Base-by-base conservation (phyloP, 2,888 invertebrate species). In the Brenthis daphne region DNA sequence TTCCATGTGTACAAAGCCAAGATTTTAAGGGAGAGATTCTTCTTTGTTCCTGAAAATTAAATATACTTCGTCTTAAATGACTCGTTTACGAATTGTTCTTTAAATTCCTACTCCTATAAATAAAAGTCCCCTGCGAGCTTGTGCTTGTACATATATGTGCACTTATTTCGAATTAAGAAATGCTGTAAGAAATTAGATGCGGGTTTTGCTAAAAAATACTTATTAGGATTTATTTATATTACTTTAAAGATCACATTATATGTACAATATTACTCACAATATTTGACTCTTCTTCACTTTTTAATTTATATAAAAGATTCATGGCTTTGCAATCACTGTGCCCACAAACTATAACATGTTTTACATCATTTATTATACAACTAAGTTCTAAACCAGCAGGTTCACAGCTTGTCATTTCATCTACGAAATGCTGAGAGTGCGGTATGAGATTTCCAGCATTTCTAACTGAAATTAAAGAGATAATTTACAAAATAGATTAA, bases 291-390 rank as follows among this genome's bases (percentile, higher is more conserved):
- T 97, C 95, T 75, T 95, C 95, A 88, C 96, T 96, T 80, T 95
- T 95, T 67, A 99, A 88, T 79, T 96, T 95, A 84, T 98, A 97
- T 2, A 99, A 92, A 68, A 98, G 94, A 93, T 98, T 98, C 96
- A 99, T 99, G 3, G 99, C 99, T 94, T 99, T 99, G 86, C 99
- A 99, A 85, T 99, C 99, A 72, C 99, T 98, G 85, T 99, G 99
- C 0, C 99, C 99, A 83, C 99, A 99, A 3, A 99, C 98, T 73
- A 99, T 97, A 54, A 99, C 95, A 82, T 99, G 98, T 71, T 96
- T 94, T 74, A 99, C 97, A 77, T 97, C 95, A 83, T 98, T 98
- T 54, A 98, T 94, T 24, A 98, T 95, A 85, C 99, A 99, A 33
- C 98, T 98, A 65, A 99, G 94, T 89, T 99, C 99, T 76, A 99